A percentile compares a stretch with the other conserved stretches of the same genome.
Conservation (phyloP, 1,140 invertebrate species). For the Andrena cerasifolii region DNA sequence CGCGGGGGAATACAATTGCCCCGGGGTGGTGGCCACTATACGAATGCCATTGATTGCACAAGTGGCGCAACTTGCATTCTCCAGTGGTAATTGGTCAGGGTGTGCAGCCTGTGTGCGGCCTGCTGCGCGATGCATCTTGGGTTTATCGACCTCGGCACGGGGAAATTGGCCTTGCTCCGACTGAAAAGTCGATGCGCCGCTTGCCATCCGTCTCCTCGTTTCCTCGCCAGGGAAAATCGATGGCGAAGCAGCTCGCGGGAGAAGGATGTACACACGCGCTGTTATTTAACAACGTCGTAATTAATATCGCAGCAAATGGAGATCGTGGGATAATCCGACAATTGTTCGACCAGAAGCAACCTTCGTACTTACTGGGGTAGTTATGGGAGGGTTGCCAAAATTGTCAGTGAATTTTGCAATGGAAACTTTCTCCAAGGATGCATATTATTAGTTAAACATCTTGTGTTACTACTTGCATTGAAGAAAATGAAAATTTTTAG, state of each 20-base stretch:
- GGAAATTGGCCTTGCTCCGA: neutral
- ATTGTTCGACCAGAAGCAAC: too few relatives aligned
- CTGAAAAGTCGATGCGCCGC: neutral
- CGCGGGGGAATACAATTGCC: conserved; percentile 61
- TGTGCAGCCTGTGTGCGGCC: conserved; percentile 35
- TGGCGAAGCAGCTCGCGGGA: too few relatives aligned
- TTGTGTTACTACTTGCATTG: too few relatives aligned
- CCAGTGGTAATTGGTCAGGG: conserved; percentile 62
- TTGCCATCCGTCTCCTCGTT: neutral
- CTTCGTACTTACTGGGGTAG: neutral
- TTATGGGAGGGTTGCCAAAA: neutral
- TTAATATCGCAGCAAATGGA: neutral
- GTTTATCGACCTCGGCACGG: conserved; percentile 39
- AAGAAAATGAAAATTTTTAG: too few relatives aligned
- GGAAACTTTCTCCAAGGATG: too few relatives aligned
- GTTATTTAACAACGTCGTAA: neutral
- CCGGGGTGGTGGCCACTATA: conserved; percentile 46
- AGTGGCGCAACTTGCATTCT: conserved; percentile 66
- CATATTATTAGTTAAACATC: too few relatives aligned
- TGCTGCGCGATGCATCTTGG: conserved; percentile 35
- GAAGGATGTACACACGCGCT: too few relatives aligned
- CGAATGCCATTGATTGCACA: conserved; percentile 64
- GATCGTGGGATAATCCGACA: neutral
- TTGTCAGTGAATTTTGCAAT: too few relatives aligned
- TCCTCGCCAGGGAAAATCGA: too few relatives aligned